These are phyloP conservation scores for Eutrigla gurnardus DNA, from an alignment of 2,797 vertebrate genomes.

Conservation along the genomic window DNA sequence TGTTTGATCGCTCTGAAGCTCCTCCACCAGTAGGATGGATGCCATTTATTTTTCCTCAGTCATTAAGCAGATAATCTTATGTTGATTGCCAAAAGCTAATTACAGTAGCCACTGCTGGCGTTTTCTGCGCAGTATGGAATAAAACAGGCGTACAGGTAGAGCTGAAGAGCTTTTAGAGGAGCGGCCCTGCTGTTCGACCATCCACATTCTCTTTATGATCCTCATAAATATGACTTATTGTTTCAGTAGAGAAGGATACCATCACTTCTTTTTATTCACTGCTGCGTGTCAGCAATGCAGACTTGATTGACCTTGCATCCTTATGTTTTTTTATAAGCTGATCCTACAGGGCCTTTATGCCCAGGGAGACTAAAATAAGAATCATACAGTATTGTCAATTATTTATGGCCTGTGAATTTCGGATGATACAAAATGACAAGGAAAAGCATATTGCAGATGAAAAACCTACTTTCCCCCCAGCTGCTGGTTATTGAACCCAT, in stretches of 20 bases:
- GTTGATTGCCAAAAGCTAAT: conserved; percentile 75
- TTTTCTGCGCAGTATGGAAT: conserved; percentile 33
- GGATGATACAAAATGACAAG: conserved; percentile 30
- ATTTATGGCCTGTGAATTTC: conserved; percentile 36
- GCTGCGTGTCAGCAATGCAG: conserved; percentile 20
- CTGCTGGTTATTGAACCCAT: conserved; percentile 34
- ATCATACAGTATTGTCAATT: conserved; percentile 19
- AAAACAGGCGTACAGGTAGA: conserved; percentile 49
- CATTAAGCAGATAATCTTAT: conserved; percentile 78
- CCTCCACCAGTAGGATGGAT: conserved; percentile 59
- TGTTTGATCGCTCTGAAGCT: conserved; percentile 65
- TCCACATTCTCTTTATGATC: conserved; percentile 42
- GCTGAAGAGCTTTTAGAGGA: conserved; percentile 43
- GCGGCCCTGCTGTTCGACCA: conserved; percentile 6
- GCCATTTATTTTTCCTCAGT: conserved; percentile 70
- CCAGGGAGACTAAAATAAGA: conserved; percentile 27
- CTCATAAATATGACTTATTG: conserved; percentile 56
- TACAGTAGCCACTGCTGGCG: conserved; percentile 62
- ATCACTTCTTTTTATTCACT: conserved; percentile 44
- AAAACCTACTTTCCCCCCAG: conserved; percentile 2
- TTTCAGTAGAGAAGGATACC: conserved; percentile 40
- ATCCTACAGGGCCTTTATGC: conserved; percentile 33
- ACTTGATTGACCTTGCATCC: conserved; percentile 44
- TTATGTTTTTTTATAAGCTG: conserved; percentile 41
- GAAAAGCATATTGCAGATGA: conserved; percentile 28